Conservation (phyloP, 2,888 invertebrate genomes). For the Eupithecia abbreviata region DNA sequence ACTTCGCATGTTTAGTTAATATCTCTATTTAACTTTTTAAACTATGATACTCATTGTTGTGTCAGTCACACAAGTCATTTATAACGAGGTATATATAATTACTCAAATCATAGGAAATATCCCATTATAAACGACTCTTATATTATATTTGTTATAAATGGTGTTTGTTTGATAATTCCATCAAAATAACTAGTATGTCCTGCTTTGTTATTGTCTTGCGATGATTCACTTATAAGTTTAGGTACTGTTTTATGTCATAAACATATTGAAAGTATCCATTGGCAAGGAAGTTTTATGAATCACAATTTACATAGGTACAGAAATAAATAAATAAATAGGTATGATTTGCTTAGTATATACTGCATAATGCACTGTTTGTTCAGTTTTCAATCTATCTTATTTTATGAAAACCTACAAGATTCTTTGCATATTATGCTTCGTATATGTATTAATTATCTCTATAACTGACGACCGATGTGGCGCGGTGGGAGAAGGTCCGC, state of each 20-base stretch:
- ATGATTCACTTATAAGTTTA: neutral
- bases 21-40: no score
- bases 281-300: neutral
- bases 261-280: neutral
- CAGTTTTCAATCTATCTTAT: neutral
- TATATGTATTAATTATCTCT: neutral
- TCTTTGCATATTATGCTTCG: neutral
- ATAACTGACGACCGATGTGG: no score
- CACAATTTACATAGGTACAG: neutral
- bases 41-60: no score
- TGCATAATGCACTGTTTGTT: neutral
- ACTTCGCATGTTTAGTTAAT: no score
- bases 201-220: neutral
- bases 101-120: no score
- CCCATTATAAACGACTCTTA: no score
- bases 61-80: no score
- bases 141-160: neutral
- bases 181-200: neutral
- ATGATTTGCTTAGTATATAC: neutral
- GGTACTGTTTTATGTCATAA: neutral
- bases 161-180: neutral
- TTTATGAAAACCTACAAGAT: neutral
- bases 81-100: no score
- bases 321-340: constrained; percentile 3
- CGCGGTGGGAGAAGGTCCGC: no score